Base-by-base conservation (phyloP, 2,888 invertebrate genomes). In the Rotaria socialis region DNA sequence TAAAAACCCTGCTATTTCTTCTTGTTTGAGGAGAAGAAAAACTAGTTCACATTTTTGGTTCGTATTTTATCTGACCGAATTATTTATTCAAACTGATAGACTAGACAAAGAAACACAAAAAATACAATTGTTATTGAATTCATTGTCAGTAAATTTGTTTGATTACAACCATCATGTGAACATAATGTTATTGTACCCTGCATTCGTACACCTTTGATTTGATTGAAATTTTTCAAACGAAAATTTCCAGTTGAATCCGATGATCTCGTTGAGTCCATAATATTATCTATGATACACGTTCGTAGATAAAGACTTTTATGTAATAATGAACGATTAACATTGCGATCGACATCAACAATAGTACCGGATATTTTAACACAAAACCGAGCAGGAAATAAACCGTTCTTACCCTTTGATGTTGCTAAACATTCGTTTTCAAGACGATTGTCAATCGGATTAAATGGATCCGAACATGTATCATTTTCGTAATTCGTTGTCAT, bases 311-410 rank as follows among this genome's bases (percentile, higher is more conserved):
- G 43, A 47, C 47, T 80, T 80, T 80, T 80, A 47, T 47, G n/a
- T 80, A 80, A 47, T 47, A 47, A 47, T 80, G 80, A 47, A 11
- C 47, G 47, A 80, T 80, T 80, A 10, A 80, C 80, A 80, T 43
- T 47, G 0, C n/a, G 24, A 47, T 80, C 80, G 6, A 80, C 47
- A 80, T 80, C 80, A n/a, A 80, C 47, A 47, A 80, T 47, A 47
- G n/a, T 22, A 47, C 80, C 80, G 22, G 80, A 80, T 80, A 80
- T 80, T 80, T 80, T 80, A 47, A 80, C 80, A 47, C 80, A 80
- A 80, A 80, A 80, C 47, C 80, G 80, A 47, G 80, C 80, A 19
- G 80, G 80, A 80, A 80, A 80, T n/a, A 47, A n/a, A n/a, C 80
- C 80, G 14, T 80, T 43, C 47, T n/a, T 7, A 41, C 80, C 80